These are phyloP conservation scores for Cantharis rufa DNA, from an alignment of 2,888 invertebrate species.

Conservation along the genomic window DNA sequence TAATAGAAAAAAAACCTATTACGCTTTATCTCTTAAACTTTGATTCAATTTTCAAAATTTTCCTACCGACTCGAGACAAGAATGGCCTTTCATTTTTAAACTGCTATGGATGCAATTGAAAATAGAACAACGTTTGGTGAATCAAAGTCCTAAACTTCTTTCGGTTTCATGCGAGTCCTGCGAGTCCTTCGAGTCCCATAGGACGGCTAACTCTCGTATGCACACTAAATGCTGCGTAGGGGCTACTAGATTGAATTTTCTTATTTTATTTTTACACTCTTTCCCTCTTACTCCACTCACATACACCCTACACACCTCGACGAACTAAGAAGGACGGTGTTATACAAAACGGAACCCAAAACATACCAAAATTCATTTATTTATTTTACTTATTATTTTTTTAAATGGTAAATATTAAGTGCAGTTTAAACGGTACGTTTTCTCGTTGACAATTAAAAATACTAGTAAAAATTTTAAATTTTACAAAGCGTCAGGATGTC, in stretches of 20 bases:
- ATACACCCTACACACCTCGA: slow-evolving; percentile 43
- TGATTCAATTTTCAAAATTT: background rate
- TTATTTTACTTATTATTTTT: background rate
- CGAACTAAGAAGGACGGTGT: slow-evolving; percentile 33
- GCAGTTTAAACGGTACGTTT: background rate
- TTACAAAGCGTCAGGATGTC: background rate
- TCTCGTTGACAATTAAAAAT: background rate
- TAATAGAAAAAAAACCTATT: background rate
- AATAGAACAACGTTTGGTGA: slow-evolving; percentile 18
- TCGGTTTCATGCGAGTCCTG: slow-evolving; percentile 16
- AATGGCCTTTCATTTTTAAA: background rate
- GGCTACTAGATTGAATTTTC: slow-evolving; percentile 57
- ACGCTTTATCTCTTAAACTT: background rate
- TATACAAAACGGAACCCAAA: slow-evolving; percentile 9
- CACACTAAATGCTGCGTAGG: slow-evolving; percentile 51
- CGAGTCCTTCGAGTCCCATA: slow-evolving; percentile 32
- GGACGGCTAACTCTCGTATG: slow-evolving; percentile 40
- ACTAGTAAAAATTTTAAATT: background rate
- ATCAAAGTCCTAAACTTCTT: slow-evolving; percentile 22
- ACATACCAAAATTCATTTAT: background rate
- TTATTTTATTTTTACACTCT: slow-evolving; percentile 56
- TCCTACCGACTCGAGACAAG: background rate
- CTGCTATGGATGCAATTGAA: slow-evolving; percentile 2
- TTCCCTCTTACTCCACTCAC: slow-evolving; percentile 40
- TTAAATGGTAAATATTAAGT: background rate